Evolutionary conservation across 2,888 invertebrate species (phyloP), one percentile per base, ranked within the genome.

Genomic region (Polymixis lichenea): DNA sequence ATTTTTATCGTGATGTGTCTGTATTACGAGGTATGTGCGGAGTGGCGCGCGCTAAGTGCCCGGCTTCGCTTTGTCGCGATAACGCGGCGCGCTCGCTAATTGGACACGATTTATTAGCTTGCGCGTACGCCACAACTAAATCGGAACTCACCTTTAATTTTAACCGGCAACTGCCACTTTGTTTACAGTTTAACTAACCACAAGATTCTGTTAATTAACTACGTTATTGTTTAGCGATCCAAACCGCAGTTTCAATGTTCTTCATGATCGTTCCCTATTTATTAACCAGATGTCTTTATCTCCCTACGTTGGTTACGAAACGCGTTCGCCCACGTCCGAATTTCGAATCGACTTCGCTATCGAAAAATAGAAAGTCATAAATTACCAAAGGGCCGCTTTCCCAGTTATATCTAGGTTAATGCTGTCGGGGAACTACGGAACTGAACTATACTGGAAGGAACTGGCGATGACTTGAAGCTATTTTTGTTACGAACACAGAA

Each of bases 311-410:
- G 73, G 87, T 91, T 91, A 91, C 90, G 90, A 90, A 94, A 94
- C 93, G 88, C 88, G 93, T 92, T 93, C 96, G 95, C 96, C 96
- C 95, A 96, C 96, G 91, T 90, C 89, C 89, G 90, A 94, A 93
- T 92, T 93, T 93, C 92, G 89, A 92, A 93, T 91, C 91, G 90
- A 92, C 92, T 94, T 93, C 91, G 92, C 94, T 93, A 95, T 95
- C 94, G 94, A 95, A 96, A 96, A 95, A 95, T 96, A 96, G 96
- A 96, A 96, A 96, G 96, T 94, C 92, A 94, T 93, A 93, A 94
- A 94, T 95, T 91, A 90, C 90, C 86, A 86, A 94, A 94, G 95
- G 95, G 94, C 95, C 93, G 94, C 95, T 95, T 95, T 95, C 94
- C 93, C 91, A 89, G 88, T 89, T 88, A 89, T 92, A 95, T 94